Percentiles rank a stretch among this genome's conserved stretches.
phyloP scores from a whole-genome alignment of 1,140 invertebrate genomes.

The Drosophila murphyi region DNA sequence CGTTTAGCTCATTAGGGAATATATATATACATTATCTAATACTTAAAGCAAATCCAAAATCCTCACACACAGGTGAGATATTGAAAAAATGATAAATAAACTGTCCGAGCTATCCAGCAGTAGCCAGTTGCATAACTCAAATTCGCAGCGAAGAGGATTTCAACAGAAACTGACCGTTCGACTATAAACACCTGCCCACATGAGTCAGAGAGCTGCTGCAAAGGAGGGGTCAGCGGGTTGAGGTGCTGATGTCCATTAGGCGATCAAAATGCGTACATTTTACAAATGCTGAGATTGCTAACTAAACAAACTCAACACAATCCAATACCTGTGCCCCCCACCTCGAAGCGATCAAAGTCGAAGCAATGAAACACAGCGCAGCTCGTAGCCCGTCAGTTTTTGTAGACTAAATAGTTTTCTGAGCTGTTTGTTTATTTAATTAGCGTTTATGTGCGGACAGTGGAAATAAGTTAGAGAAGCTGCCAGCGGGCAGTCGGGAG shows the following conservation, averaged over 20 bases:
- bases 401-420: conserved; percentile 72
- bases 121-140: conserved; percentile 45
- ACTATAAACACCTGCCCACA: conserved; percentile 34
- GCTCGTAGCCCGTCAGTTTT: conserved; percentile 21
- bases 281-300: conserved; percentile 11
- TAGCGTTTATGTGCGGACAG: conserved; percentile 50
- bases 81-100: conserved; percentile 38
- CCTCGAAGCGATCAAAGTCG: conserved; percentile 21
- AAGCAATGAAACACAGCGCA: conserved; percentile 16
- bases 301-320: conserved; percentile 36
- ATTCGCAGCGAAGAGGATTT: conserved; percentile 24
- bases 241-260: conserved; percentile 10
- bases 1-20: too few species aligned
- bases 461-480: not conserved
- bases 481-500: too few species aligned
- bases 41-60: not conserved
- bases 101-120: conserved; percentile 14
- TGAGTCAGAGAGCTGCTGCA: conserved; percentile 19
- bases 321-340: conserved; percentile 3
- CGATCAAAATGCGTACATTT: conserved; percentile 23
- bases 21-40: not conserved
- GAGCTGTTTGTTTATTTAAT: conserved; percentile 77
- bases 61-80: conserved; percentile 10
- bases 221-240: conserved; percentile 13
- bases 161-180: conserved; percentile 35